Base-by-base conservation (phyloP, 2,888 invertebrate genomes). In the Thera obeliscata region DNA sequence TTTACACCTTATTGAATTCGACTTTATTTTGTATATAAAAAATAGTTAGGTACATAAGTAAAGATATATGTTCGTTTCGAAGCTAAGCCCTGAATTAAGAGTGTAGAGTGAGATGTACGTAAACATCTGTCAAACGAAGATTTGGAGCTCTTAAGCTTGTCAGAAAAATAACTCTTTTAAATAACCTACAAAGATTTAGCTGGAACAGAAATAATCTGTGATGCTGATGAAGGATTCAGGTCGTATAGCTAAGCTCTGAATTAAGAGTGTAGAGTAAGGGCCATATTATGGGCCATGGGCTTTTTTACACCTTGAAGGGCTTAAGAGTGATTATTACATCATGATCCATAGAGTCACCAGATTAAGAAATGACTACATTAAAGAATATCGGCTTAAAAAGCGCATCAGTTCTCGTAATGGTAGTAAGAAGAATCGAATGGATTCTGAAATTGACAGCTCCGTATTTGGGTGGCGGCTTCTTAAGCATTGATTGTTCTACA, bases 81-180 rank as follows among this genome's bases (percentile, higher is more conserved):
- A 9, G 2, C 43, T 46, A 46, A 41, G 6, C 41, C 3, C 41
- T 7, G 5, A 41, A 41, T 41, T 0, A 41, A 41, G 7, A 6
- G 22, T 22, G 22, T 22, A 22, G 22, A 22, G 22, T 22, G 22
- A 22, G 22, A 22, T 22, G 22, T n/a, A n/a, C 76, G 81, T 88
- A 89, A 88, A 87, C 87, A 88, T 82, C 78, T 86, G 87, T 86
- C 87, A 85, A 78, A 80, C 75, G 71, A 73, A 82, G 79, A 84
- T 86, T 85, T 81, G 73, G 74, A 80, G 80, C 83, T 85, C 82
- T 85, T 84, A 79, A 83, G 86, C 75, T 76, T 80, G 81, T 83
- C 79, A 73, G 55, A 63, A 56, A 59, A 65, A 69, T 64, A 71
- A 70, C 67, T 69, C 69, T 72, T 67, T 67, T 60, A 59, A 62